phyloP scores from a whole-genome alignment of 2,888 invertebrate genomes.

The Steinernema scapterisci region DNA sequence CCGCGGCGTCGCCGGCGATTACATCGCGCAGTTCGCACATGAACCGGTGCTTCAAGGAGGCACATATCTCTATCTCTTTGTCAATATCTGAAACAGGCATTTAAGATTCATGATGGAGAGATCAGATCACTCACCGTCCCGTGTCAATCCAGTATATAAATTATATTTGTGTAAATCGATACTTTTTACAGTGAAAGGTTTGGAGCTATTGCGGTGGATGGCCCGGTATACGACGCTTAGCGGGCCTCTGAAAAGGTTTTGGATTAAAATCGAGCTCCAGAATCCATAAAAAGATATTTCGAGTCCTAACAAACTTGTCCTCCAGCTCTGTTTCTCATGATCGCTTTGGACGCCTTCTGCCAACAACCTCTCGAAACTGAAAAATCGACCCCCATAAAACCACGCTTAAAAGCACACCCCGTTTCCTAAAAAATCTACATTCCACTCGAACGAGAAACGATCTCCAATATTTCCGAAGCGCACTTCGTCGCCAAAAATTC shows the following conservation, averaged over 20 bases:
- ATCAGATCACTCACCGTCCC: slow-evolving; percentile 77
- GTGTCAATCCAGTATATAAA: slow-evolving; percentile 91
- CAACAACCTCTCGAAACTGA: too few species aligned
- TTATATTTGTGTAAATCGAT: slow-evolving; percentile 97
- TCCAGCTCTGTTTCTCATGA: too few species aligned
- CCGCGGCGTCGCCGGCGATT: slow-evolving; percentile 48
- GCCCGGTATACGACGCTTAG: slow-evolving; percentile 52
- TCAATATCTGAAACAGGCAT: slow-evolving; percentile 73
- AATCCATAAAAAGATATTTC: too few species aligned
- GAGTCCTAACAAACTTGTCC: too few species aligned
- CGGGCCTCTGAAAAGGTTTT: slow-evolving; percentile 47
- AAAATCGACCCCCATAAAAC: too few species aligned
- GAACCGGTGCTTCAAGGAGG: slow-evolving; percentile 97
- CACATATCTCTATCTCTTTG: slow-evolving; percentile 90
- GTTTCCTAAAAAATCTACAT: too few species aligned
- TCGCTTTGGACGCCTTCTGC: too few species aligned
- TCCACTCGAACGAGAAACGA: too few species aligned
- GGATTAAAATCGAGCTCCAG: too few species aligned
- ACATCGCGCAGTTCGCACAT: slow-evolving; percentile 91
- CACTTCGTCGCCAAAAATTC: background rate
- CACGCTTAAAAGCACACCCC: too few species aligned
- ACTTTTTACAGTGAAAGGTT: slow-evolving; percentile 89
- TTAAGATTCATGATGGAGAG: background rate
- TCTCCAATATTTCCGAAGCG: too few species aligned
- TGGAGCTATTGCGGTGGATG: slow-evolving; percentile 43